These are phyloP conservation scores for Siniperca knerii DNA, from an alignment of 2,113 vertebrate species.

Conservation along the genomic window DNA sequence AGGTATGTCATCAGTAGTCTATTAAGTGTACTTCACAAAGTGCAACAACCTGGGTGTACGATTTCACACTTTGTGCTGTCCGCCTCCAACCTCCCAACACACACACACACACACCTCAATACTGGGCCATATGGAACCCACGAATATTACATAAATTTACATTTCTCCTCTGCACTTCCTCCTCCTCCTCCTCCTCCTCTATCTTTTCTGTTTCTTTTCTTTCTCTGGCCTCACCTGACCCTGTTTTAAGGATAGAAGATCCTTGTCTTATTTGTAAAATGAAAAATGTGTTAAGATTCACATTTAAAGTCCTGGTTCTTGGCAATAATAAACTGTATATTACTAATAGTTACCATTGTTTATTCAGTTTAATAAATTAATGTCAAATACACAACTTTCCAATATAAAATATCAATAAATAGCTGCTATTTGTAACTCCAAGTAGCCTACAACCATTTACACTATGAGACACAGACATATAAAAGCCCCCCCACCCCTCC, in stretches of 20 bases:
- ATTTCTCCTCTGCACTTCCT: slow-evolving; percentile 46
- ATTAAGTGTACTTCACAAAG: not conserved
- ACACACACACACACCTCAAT: slow-evolving; percentile 31
- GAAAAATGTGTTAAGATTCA: not conserved
- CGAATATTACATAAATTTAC: slow-evolving; percentile 66
- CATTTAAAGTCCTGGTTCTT: not conserved
- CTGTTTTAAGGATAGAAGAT: not conserved
- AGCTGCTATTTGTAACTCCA: not conserved
- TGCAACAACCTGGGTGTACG: slow-evolving; percentile 5
- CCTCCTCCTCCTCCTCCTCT: slow-evolving; percentile 1
- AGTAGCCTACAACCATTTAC: not conserved
- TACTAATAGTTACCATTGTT: not conserved
- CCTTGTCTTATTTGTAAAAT: not conserved
- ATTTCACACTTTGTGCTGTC: slow-evolving; percentile 25
- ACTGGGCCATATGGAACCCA: slow-evolving; percentile 32
- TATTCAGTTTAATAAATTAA: not conserved
- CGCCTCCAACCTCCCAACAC: slow-evolving; percentile 19
- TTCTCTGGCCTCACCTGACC: slow-evolving; percentile 25
- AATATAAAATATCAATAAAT: not conserved
- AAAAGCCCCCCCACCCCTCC: not conserved
- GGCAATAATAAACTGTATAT: not conserved
- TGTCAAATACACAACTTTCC: not conserved
- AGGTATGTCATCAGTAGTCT: not conserved
- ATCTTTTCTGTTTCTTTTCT: not conserved
- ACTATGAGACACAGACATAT: not conserved